Evolutionary conservation across 2,797 vertebrate species (phyloP).

Genomic region (Eulemur albifrons): DNA sequence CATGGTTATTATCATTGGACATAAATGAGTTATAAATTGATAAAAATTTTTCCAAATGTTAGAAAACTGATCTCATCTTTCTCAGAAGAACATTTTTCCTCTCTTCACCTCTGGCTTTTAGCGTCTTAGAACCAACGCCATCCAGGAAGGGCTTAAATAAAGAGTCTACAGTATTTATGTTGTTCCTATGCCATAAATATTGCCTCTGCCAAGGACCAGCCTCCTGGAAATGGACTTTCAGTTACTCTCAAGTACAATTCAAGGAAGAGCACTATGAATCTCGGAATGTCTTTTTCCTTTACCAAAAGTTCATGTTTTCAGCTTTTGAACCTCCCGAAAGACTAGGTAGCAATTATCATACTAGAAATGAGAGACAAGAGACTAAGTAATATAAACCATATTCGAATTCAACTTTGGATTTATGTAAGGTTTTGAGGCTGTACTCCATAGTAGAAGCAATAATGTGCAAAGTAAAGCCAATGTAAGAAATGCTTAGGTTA

Average conservation of each 20-base stretch:
- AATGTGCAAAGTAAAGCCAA: not conserved
- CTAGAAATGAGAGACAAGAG: conserved; percentile 34
- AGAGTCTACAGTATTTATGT: conserved; percentile 68
- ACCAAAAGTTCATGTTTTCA: conserved; percentile 36
- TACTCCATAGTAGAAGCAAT: not conserved
- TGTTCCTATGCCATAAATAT: conserved; percentile 62
- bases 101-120: conserved; percentile 78
- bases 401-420: not conserved
- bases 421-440: not conserved
- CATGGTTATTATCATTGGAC: conserved; percentile 58
- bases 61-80: conserved; percentile 72
- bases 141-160: conserved; percentile 72
- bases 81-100: conserved; percentile 77
- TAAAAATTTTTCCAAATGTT: conserved; percentile 72
- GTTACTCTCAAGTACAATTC: conserved; percentile 66
- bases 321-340: not conserved
- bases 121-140: conserved; percentile 75
- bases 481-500: not conserved
- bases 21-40: conserved; percentile 66
- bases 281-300: conserved; percentile 51
- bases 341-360: not conserved
- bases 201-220: conserved; percentile 48
- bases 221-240: conserved; percentile 50
- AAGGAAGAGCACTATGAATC: conserved; percentile 62
- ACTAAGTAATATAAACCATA: conserved; percentile 9